phyloP scores from a whole-genome alignment of 2,888 invertebrate species.

The Pristionchus maxplancki region DNA sequence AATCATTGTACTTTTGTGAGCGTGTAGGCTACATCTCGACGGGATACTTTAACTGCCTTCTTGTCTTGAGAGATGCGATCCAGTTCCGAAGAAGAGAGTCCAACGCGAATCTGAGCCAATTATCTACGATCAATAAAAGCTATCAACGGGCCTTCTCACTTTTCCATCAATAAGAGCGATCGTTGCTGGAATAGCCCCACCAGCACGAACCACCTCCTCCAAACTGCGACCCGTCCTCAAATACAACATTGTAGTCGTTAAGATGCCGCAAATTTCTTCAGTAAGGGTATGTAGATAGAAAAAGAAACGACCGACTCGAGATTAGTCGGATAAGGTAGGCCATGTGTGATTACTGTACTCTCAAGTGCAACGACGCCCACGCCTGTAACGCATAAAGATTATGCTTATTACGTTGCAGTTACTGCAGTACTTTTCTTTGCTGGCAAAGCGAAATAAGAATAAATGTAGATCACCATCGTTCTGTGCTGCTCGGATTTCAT shows the following conservation, averaged over 20 bases:
- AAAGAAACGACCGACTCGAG: constrained; percentile 82
- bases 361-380: constrained; percentile 87
- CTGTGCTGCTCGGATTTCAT: neutral
- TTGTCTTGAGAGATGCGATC: constrained; percentile 83
- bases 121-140: too few relatives aligned
- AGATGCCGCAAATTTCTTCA: too few relatives aligned
- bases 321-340: constrained; percentile 95
- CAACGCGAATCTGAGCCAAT: constrained; percentile 71
- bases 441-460: too few relatives aligned
- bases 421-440: too few relatives aligned
- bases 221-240: constrained; percentile 86
- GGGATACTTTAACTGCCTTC: constrained; percentile 87
- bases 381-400: too few relatives aligned
- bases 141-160: too few relatives aligned
- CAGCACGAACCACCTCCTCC: constrained; percentile 84
- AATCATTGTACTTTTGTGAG: constrained; percentile 61
- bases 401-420: too few relatives aligned
- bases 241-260: neutral
- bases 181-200: constrained; percentile 91
- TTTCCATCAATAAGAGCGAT: constrained; percentile 89
- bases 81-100: constrained; percentile 83
- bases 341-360: constrained; percentile 97
- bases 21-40: constrained; percentile 79
- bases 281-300: too few relatives aligned
- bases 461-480: neutral